Evolutionary conservation across 92 coral and sea anemone species (phyloP).

Genomic region (Montipora capitata): DNA sequence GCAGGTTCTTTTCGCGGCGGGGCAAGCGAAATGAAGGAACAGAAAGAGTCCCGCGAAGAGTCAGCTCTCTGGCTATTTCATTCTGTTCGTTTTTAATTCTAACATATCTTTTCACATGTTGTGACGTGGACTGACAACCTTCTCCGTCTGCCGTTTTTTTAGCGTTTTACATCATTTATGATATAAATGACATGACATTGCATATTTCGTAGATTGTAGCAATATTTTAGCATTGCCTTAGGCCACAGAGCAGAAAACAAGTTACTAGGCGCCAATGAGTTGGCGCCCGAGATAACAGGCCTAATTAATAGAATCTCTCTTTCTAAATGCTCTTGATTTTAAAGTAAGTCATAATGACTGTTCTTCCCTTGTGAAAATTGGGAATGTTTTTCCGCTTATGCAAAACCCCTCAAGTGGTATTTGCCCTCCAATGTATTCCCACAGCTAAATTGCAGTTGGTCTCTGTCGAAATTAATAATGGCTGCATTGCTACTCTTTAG

Average conservation of each 20-base stretch:
- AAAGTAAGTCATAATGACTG: neutral
- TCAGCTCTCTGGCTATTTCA: no score
- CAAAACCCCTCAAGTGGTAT: neutral
- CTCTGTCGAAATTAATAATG: neutral
- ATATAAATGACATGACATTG: slow-evolving; percentile 6
- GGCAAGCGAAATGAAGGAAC: no score
- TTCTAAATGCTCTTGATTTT: neutral
- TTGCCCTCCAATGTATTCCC: neutral
- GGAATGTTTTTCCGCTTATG: neutral
- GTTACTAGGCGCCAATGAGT: slow-evolving; percentile 13
- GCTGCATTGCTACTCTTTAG: no score
- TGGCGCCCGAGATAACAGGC: slow-evolving; percentile 50
- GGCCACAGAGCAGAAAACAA: neutral
- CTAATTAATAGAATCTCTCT: neutral
- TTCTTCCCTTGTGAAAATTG: slow-evolving; percentile 1
- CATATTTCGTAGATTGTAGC: slow-evolving; percentile 2
- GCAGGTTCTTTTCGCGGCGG: no score
- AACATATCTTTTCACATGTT: no score
- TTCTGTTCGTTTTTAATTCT: no score
- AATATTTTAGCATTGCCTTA: slow-evolving; percentile 3
- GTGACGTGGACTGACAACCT: no score
- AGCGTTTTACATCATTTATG: neutral
- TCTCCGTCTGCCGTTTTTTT: neutral
- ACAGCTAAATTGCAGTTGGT: neutral
- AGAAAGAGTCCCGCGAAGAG: no score